A percentile compares a stretch with the other conserved stretches of the same genome.
Evolutionary conservation across 2,113 vertebrate genomes (phyloP).

Genomic region (Clupea harengus): DNA sequence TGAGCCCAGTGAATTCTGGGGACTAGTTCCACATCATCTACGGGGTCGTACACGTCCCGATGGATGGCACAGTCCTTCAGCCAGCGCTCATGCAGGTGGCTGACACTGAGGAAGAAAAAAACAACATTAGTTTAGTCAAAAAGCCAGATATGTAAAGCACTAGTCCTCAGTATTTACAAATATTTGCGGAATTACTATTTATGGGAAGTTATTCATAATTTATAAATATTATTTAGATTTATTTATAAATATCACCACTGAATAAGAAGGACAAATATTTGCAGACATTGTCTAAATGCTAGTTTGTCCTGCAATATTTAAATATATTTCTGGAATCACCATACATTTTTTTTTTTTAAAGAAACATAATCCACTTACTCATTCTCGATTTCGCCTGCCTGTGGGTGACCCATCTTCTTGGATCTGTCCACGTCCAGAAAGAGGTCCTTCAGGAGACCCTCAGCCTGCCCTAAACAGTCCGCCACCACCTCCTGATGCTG

Average conservation of each 20-base stretch:
- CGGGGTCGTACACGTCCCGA: constrained; percentile 82
- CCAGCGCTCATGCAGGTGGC: constrained; percentile 85
- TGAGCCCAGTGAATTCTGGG: constrained; percentile 86
- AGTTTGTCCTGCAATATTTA: too few species aligned
- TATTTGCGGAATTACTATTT: not conserved
- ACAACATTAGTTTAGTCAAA: not conserved
- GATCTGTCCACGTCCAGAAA: constrained; percentile 88
- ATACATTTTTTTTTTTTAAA: too few species aligned
- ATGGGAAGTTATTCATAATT: not conserved
- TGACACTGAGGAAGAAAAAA: constrained; percentile 74
- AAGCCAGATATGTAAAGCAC: not conserved
- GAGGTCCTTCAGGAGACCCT: constrained; percentile 84
- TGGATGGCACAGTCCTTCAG: constrained; percentile 83
- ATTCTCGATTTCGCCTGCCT: constrained; percentile 84
- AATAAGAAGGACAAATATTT: too few species aligned
- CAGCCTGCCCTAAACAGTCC: constrained; percentile 77
- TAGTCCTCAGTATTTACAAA: not conserved
- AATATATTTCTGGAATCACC: too few species aligned
- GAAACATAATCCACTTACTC: constrained; percentile 77
- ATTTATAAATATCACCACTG: too few species aligned
- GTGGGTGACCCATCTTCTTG: constrained; percentile 82
- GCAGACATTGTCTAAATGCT: too few species aligned
- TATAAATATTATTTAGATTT: too few species aligned
- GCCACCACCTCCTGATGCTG: constrained; percentile 74
- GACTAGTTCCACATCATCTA: constrained; percentile 73